Evolutionary conservation across 2,113 vertebrate species (phyloP), one percentile per base, ranked within the genome.

Genomic region (Scolopax mira): DNA sequence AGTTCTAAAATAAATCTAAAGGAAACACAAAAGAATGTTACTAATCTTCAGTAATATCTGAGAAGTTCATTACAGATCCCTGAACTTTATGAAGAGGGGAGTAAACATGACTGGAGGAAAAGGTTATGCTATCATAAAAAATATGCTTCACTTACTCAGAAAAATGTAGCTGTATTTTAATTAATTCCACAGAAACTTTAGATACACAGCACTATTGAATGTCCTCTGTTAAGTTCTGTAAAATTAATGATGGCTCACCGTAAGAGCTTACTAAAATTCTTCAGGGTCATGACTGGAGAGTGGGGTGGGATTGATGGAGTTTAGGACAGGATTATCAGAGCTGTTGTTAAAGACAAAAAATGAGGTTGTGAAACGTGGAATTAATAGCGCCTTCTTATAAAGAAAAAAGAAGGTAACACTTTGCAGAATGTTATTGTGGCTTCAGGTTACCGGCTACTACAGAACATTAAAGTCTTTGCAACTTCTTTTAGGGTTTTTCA

Each of bases 201-300:
- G 35, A 86, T 51, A 30, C 27, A 64, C 33, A 91, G 84, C 58
- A 75, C 18, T n/a, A 60, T 52, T 25, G 39, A 88, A 82, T 42
- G 23, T 91, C 55, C 65, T 92, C 61, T 75, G 44, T 5, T 79
- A 72, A n/a, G 24, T 55, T 92, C 87, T 85, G 28, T 61, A 85
- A 93, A 94, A 94, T 79, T 89, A 96, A 96, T 72, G 70, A 94
- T 77, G 66, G n/a, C 28, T 96, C 52, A 62, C 75, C 79, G 81
- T 41, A 84, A 79, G 30, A 75, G 51, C 55, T 92, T 74, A 72
- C 49, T 33, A 72, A 91, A 65, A 52, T 89, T 88, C 87, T 85
- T 93, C 46, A 85, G 66, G 73, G 52, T 28, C 0, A 1, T 11
- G 46, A 27, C 35, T 94, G 62, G 55, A 48, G 89, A 88, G 9